Percentiles rank a stretch among this genome's conserved stretches.
Evolutionary conservation across 2,113 vertebrate genomes (phyloP).

Genomic region (Melanocharis versteri): DNA sequence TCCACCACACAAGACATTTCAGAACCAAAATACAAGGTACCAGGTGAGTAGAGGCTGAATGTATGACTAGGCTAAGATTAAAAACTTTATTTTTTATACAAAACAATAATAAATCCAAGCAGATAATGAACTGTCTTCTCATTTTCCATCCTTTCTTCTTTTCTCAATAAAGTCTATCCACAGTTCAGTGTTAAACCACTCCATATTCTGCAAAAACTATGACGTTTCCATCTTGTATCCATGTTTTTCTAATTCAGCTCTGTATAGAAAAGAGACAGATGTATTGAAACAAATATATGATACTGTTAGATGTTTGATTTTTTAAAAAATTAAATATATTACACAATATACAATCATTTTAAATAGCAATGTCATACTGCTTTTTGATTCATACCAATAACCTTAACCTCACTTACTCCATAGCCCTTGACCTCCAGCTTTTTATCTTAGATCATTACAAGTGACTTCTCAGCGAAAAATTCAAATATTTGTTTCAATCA

Average conservation of each 20-base stretch:
- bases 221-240: conserved; percentile 99
- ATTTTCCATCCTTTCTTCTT: conserved; percentile 16
- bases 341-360: neutral
- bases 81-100: conserved; percentile 70
- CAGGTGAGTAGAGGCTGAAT: neutral
- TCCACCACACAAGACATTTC: neutral
- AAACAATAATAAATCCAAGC: conserved; percentile 62
- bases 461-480: neutral
- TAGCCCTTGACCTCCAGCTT: neutral
- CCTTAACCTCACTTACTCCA: neutral
- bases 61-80: conserved; percentile 1
- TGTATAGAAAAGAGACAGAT: conserved; percentile 63
- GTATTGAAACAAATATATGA: neutral
- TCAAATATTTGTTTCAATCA: neutral
- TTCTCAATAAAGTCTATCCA: conserved; percentile 23
- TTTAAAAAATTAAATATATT: neutral
- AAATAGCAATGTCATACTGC: neutral
- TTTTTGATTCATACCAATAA: neutral
- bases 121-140: conserved; percentile 20
- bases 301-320: neutral
- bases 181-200: conserved; percentile 47
- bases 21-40: neutral
- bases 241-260: conserved; percentile 97
- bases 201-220: conserved; percentile 71
- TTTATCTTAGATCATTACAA: neutral